Evolutionary conservation across 2,888 invertebrate species (phyloP).

Genomic region (Nemurella pictetii): DNA sequence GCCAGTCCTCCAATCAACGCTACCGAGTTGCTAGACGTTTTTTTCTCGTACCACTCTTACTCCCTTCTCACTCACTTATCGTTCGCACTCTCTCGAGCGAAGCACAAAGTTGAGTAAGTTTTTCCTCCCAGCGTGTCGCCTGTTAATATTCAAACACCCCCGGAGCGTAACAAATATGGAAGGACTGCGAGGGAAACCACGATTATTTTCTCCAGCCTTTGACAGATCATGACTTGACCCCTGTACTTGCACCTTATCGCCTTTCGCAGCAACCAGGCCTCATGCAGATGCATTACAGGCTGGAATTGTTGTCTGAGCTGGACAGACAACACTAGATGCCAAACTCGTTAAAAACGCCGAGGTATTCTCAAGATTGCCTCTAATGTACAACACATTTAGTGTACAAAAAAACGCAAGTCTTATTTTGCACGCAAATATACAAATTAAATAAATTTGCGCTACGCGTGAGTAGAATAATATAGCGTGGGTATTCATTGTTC

Average conservation of each 20-base stretch:
- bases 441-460: background rate
- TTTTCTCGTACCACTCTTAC: background rate
- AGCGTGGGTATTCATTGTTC: background rate
- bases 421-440: background rate
- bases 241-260: background rate
- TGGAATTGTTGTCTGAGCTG: too few species aligned
- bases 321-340: too few species aligned
- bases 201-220: background rate
- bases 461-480: background rate
- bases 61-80: background rate
- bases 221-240: background rate
- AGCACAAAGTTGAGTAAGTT: background rate
- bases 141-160: conserved; percentile 29
- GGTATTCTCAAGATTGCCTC: background rate
- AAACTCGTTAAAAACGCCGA: too few species aligned
- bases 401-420: background rate
- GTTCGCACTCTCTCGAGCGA: background rate
- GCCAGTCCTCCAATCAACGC: conserved; percentile 13
- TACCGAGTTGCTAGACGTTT: background rate
- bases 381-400: background rate
- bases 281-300: background rate
- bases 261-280: background rate
- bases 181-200: conserved; percentile 2
- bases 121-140: conserved; percentile 3
- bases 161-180: conserved; percentile 19